Conservation (phyloP, 2,797 vertebrate genomes). For the Gephyroberyx darwinii region DNA sequence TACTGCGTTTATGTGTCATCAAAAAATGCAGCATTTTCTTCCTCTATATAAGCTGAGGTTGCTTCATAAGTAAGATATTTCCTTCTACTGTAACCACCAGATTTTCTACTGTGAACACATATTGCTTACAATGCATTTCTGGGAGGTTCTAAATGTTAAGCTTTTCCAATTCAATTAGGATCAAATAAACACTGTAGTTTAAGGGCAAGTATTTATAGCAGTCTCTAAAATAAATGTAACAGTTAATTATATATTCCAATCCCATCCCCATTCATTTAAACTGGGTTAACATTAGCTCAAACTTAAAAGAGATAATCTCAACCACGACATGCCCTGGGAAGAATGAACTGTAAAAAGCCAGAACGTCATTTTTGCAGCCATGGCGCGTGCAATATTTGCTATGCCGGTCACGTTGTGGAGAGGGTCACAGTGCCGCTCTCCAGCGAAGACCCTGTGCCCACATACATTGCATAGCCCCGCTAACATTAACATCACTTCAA, state of each 20-base stretch:
- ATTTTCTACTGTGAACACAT: conserved; percentile 12
- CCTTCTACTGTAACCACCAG: not conserved
- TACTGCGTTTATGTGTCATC: not conserved
- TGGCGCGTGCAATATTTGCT: conserved; percentile 4
- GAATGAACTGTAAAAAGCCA: conserved; percentile 8
- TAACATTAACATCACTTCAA: conserved; percentile 68
- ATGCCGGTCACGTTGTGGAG: conserved; percentile 43
- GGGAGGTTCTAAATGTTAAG: conserved; percentile 16
- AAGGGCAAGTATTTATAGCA: conserved; percentile 19
- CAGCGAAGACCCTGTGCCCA: conserved; percentile 23
- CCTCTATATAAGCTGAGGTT: not conserved
- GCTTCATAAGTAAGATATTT: not conserved
- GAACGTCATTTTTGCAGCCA: conserved; percentile 8
- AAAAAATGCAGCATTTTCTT: conserved; percentile 2
- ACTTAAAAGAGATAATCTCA: conserved; percentile 3
- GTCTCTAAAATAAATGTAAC: not conserved
- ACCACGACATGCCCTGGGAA: not conserved
- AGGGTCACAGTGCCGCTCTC: conserved; percentile 15
- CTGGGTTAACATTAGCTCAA: not conserved
- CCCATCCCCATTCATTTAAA: conserved; percentile 11
- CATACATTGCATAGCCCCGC: conserved; percentile 41
- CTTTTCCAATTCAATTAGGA: conserved; percentile 34
- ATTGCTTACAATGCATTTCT: conserved; percentile 26
- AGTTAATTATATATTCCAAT: not conserved
- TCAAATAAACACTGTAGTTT: conserved; percentile 11